These are phyloP conservation scores for Maniola jurtina DNA, from an alignment of 1,140 invertebrate genomes.

Conservation along the genomic window DNA sequence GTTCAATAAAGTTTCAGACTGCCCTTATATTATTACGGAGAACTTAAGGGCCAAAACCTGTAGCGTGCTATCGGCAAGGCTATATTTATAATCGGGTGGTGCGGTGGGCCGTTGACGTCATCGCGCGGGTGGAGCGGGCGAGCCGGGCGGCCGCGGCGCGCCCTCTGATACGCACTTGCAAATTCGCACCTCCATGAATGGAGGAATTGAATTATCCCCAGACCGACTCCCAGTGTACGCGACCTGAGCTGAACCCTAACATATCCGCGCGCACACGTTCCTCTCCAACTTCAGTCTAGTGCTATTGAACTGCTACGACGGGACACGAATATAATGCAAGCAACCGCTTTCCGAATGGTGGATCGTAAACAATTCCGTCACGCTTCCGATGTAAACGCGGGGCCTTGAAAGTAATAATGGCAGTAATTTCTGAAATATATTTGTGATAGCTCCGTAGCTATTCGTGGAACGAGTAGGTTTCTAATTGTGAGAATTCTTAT, in stretches of 20 bases:
- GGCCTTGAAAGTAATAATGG: slow-evolving; percentile 23
- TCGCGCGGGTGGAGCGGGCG: slow-evolving; percentile 37
- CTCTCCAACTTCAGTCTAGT: slow-evolving; percentile 9
- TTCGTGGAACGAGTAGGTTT: slow-evolving; percentile 16
- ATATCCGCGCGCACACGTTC: slow-evolving; percentile 25
- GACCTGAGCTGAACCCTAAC: slow-evolving; percentile 52
- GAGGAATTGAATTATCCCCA: slow-evolving; percentile 68
- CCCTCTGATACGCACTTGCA: slow-evolving; percentile 73
- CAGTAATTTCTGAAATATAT: slow-evolving; percentile 24
- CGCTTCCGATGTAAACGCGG: slow-evolving; percentile 12
- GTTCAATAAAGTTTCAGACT: slow-evolving; percentile 20
- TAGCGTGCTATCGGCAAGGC: slow-evolving; percentile 66
- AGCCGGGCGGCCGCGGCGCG: slow-evolving; percentile 55
- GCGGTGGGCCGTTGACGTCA: slow-evolving; percentile 72
- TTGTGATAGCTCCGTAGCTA: slow-evolving; percentile 18
- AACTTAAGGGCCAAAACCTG: slow-evolving; percentile 62
- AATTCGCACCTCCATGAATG: slow-evolving; percentile 76
- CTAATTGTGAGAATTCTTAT: slow-evolving; percentile 8
- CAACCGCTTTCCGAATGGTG: slow-evolving; percentile 11
- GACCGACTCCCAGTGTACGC: slow-evolving; percentile 48
- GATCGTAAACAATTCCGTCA: slow-evolving; percentile 19
- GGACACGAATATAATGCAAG: slow-evolving; percentile 1
- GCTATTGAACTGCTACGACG: slow-evolving; percentile 27
- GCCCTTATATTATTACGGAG: slow-evolving; percentile 23
- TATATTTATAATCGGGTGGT: slow-evolving; percentile 74